Evolutionary conservation across 1,140 invertebrate species (phyloP).

Genomic region (Brachionus rubens): DNA sequence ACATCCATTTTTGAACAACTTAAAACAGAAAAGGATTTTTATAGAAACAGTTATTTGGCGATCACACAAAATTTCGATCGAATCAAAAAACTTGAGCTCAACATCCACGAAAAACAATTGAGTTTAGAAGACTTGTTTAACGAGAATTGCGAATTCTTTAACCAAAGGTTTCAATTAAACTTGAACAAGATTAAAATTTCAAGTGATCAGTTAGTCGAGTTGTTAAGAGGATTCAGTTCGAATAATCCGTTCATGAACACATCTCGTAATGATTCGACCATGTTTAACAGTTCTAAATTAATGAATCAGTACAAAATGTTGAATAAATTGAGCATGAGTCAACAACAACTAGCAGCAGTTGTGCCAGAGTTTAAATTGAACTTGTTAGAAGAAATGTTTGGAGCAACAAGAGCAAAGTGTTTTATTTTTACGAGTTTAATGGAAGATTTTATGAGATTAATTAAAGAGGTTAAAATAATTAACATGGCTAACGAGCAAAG

Average conservation of each 20-base stretch:
- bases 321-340: neutral
- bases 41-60: conserved; percentile 4
- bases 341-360: no score
- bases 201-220: neutral
- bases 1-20: conserved; percentile 6
- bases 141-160: neutral
- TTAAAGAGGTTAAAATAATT: no score
- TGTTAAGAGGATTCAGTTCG: neutral
- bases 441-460: no score
- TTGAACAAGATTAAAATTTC: neutral
- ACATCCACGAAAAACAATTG: neutral
- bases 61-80: conserved; percentile 10
- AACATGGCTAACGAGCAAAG: no score
- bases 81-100: neutral
- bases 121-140: neutral
- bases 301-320: neutral
- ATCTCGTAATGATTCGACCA: neutral
- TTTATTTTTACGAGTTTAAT: no score
- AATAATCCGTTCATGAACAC: neutral
- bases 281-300: neutral
- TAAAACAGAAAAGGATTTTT: conserved; percentile 21
- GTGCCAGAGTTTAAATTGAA: no score
- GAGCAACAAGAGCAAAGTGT: no score
- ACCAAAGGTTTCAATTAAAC: conserved; percentile 4
- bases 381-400: no score